Percentiles rank a stretch among this genome's conserved stretches.
phyloP scores from a whole-genome alignment of 2,113 vertebrate genomes.

The Xyliphius kryptos region DNA sequence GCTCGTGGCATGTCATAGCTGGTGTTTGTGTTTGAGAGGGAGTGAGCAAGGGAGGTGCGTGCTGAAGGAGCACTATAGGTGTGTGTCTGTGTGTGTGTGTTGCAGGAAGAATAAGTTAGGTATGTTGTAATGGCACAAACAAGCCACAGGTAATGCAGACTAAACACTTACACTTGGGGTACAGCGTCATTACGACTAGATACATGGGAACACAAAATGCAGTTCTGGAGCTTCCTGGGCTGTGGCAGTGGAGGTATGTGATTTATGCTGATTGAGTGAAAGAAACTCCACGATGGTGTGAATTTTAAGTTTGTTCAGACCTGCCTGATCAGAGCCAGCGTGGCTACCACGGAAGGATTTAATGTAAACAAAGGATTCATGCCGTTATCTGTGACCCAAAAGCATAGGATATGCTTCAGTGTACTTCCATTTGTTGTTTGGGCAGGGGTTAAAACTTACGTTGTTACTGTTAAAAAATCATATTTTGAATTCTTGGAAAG shows the following conservation, averaged over 20 bases:
- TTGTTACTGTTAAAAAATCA: conserved; percentile 32
- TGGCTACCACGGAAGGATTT: not conserved
- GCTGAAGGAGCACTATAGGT: conserved; percentile 10
- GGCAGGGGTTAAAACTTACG: not conserved
- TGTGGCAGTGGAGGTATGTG: conserved; percentile 41
- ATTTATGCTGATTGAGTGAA: not conserved
- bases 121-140: conserved; percentile 25
- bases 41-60: conserved; percentile 25
- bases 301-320: not conserved
- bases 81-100: conserved; percentile 13
- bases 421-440: not conserved
- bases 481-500: conserved; percentile 28
- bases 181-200: not conserved
- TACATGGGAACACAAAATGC: conserved; percentile 39
- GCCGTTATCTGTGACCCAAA: conserved; percentile 1
- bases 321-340: not conserved
- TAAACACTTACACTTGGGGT: not conserved
- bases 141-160: conserved; percentile 19
- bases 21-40: conserved; percentile 2
- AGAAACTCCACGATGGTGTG: not conserved
- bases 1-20: conserved; percentile 38
- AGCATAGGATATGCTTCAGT: not conserved
- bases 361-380: not conserved
- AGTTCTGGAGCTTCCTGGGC: conserved; percentile 44
- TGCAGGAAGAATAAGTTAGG: conserved; percentile 18